These are phyloP conservation scores for Alca torda DNA, from an alignment of 2,797 vertebrate species.

Conservation along the genomic window DNA sequence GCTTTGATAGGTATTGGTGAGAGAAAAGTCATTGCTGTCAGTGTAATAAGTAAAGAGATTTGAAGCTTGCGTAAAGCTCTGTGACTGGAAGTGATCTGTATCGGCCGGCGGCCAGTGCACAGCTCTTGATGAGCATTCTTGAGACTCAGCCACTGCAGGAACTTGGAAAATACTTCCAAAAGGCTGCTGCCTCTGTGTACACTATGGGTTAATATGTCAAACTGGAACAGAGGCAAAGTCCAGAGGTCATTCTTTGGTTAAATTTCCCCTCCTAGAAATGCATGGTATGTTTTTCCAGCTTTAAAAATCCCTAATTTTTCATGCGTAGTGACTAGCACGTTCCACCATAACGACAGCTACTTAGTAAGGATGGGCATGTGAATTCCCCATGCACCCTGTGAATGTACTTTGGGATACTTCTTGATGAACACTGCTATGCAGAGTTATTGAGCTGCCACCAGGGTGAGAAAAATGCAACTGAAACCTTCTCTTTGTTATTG, in stretches of 20 bases:
- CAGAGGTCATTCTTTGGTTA: background rate
- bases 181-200: background rate
- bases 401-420: background rate
- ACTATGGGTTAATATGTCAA: background rate
- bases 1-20: background rate
- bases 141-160: background rate
- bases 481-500: slow-evolving; percentile 34
- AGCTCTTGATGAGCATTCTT: background rate
- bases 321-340: background rate
- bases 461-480: background rate
- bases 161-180: background rate
- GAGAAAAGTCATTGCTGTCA: background rate
- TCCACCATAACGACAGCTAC: background rate
- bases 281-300: background rate
- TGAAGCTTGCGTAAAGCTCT: background rate
- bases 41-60: background rate
- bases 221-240: background rate
- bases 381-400: background rate
- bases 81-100: background rate
- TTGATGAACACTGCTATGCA: background rate
- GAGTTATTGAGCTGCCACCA: slow-evolving; percentile 11
- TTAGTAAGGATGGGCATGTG: background rate
- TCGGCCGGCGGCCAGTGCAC: background rate
- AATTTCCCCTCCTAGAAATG: background rate
- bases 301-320: background rate